These are phyloP conservation scores for Chauna torquata DNA, from an alignment of 2,113 vertebrate genomes.

Conservation along the genomic window DNA sequence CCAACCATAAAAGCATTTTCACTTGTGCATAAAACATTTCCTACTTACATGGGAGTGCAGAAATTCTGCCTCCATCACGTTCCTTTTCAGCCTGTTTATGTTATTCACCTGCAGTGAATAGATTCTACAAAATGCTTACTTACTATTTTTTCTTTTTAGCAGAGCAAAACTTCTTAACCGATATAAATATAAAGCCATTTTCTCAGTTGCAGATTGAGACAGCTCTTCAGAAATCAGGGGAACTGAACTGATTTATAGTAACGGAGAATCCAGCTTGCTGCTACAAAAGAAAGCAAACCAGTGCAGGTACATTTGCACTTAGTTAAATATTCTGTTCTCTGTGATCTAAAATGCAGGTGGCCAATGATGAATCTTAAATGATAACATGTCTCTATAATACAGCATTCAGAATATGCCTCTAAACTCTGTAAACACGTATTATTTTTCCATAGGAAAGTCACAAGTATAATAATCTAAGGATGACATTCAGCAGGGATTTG, in stretches of 20 bases:
- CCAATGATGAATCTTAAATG: neutral
- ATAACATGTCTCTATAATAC: neutral
- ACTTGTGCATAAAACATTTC: slow-evolving; percentile 15
- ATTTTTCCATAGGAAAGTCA: neutral
- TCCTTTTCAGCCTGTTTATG: neutral
- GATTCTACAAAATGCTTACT: neutral
- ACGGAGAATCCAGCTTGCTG: neutral
- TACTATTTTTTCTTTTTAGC: neutral
- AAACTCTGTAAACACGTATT: neutral
- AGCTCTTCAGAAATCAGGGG: neutral
- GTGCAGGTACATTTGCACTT: neutral
- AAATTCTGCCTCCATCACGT: neutral
- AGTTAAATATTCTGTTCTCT: neutral
- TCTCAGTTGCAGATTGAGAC: neutral
- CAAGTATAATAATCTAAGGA: neutral
- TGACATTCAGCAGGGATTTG: neutral
- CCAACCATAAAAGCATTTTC: neutral
- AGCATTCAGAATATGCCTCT: neutral
- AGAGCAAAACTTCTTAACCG: neutral
- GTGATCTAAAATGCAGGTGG: too few species aligned
- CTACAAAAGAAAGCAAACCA: neutral
- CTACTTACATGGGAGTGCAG: neutral
- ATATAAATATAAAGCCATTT: neutral
- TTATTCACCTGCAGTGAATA: neutral
- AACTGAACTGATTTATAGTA: neutral